A percentile compares a stretch with the other conserved stretches of the same genome.
These are phyloP conservation scores for Paguma larvata DNA, from an alignment of 2,797 vertebrate genomes.

Conservation along the genomic window DNA sequence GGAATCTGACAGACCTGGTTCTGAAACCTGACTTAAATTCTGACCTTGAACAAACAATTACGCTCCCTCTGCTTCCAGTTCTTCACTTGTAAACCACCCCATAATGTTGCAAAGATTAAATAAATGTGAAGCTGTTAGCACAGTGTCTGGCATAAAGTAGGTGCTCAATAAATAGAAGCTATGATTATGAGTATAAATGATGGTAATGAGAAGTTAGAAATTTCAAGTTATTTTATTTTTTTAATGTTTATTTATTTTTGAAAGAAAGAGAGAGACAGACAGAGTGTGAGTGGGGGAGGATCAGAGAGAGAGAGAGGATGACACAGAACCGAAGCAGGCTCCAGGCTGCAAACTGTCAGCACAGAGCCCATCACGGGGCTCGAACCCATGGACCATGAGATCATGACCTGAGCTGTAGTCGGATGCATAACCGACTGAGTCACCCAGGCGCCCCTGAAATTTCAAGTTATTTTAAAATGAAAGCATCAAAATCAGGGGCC, in stretches of 20 bases:
- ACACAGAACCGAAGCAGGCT: too few species aligned
- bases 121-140: not conserved
- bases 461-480: not conserved
- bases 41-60: not conserved
- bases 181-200: not conserved
- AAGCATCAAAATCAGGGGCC: not conserved
- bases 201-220: not conserved
- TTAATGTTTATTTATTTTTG: not conserved
- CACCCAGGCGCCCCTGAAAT: not conserved
- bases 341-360: too few species aligned
- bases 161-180: not conserved
- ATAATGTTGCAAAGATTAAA: not conserved
- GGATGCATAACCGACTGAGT: too few species aligned
- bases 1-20: not conserved
- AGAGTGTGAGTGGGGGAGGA: too few species aligned
- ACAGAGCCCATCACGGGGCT: too few species aligned
- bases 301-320: too few species aligned
- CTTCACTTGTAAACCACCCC: not conserved
- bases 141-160: not conserved
- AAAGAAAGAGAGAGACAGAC: too few species aligned
- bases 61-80: not conserved
- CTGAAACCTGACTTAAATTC: slow-evolving; percentile 25
- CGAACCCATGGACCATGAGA: too few species aligned
- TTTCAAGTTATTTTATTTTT: not conserved
- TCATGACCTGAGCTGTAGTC: too few species aligned